phyloP scores from a whole-genome alignment of 2,113 vertebrate genomes.

The Puntigrus tetrazona region DNA sequence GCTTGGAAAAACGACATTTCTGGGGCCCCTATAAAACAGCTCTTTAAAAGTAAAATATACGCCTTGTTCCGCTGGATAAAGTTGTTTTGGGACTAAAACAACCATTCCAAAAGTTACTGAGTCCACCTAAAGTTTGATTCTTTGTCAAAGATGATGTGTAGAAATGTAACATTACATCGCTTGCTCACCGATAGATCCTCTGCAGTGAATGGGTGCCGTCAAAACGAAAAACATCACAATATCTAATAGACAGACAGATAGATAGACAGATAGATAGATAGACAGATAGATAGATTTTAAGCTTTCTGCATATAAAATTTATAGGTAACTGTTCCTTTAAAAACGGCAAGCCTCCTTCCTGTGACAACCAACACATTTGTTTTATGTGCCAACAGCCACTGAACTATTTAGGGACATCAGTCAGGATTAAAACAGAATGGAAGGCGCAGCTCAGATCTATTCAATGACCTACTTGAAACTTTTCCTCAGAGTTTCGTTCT shows the following conservation, averaged over 20 bases:
- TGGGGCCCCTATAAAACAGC: neutral
- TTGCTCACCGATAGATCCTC: neutral
- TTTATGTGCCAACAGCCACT: slow-evolving; percentile 3
- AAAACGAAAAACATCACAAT: neutral
- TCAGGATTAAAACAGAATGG: slow-evolving; percentile 30
- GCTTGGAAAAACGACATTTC: neutral
- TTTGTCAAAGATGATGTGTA: neutral
- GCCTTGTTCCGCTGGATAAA: neutral
- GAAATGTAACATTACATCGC: neutral
- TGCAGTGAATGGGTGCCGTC: neutral
- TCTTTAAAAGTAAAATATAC: neutral
- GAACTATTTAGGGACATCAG: slow-evolving; percentile 33
- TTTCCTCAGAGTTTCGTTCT: slow-evolving; percentile 18
- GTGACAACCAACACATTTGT: neutral
- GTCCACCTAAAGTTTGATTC: neutral
- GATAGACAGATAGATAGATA: too few species aligned
- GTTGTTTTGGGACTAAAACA: neutral
- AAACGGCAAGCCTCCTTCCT: neutral
- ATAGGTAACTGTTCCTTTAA: neutral
- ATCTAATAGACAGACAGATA: too few species aligned
- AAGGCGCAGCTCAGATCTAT: slow-evolving; percentile 1
- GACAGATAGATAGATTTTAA: too few species aligned
- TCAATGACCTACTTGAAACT: slow-evolving; percentile 41
- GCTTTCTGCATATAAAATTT: neutral
- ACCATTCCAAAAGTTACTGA: neutral